Evolutionary conservation across 1,140 invertebrate species (phyloP).

Genomic region (Drosophila tropicalis): DNA sequence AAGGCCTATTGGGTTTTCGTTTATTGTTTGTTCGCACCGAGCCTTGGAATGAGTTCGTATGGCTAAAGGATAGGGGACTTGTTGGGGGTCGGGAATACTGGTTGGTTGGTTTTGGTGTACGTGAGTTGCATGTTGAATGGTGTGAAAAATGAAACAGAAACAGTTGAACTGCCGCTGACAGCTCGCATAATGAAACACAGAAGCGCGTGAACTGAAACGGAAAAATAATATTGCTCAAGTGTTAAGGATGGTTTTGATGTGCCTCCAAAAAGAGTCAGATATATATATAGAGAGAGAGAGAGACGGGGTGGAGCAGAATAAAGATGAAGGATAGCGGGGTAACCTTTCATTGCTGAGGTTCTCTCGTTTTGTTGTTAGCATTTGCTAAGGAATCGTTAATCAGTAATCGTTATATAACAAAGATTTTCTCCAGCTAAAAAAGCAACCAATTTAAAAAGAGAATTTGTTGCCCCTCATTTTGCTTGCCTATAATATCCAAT

Average conservation of each 20-base stretch:
- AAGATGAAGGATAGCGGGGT: neutral
- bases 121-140: constrained; percentile 57
- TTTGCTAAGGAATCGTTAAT: constrained; percentile 1
- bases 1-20: constrained; percentile 34
- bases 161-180: constrained; percentile 55
- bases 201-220: constrained; percentile 66
- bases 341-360: constrained; percentile 1
- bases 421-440: neutral
- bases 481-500: constrained; percentile 20
- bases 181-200: constrained; percentile 63
- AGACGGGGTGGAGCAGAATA: neutral
- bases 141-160: constrained; percentile 60
- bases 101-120: constrained; percentile 36
- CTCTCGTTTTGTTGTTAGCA: constrained; percentile 8
- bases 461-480: constrained; percentile 1
- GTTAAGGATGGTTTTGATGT: constrained; percentile 38
- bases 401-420: constrained; percentile 4
- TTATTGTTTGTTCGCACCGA: constrained; percentile 3
- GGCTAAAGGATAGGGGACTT: too few relatives aligned
- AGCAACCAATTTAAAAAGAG: too few relatives aligned
- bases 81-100: neutral
- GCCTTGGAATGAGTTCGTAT: too few relatives aligned
- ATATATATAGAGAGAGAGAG: neutral
- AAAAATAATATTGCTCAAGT: constrained; percentile 67
- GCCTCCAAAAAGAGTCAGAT: constrained; percentile 4